Evolutionary conservation across 1,140 invertebrate genomes (phyloP).

Genomic region (Drosophila nasuta): DNA sequence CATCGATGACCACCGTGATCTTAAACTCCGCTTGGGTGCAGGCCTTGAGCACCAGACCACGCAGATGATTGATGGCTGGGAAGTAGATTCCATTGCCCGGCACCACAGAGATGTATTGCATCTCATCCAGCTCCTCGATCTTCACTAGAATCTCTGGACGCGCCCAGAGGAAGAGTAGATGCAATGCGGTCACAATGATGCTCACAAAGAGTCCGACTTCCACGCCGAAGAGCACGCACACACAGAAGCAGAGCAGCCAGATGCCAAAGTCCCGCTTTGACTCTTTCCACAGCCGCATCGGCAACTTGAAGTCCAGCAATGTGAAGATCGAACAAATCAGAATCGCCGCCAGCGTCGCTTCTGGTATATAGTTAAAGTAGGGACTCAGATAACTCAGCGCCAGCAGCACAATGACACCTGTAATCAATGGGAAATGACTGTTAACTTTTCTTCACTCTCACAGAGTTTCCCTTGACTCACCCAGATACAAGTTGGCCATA

Average conservation of each 20-base stretch:
- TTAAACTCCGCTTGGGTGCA: conserved; percentile 78
- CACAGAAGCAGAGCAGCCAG: conserved; percentile 91
- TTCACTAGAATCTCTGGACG: conserved; percentile 90
- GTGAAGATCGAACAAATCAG: conserved; percentile 86
- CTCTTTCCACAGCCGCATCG: conserved; percentile 90
- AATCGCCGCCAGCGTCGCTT: conserved; percentile 92
- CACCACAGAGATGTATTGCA: conserved; percentile 86
- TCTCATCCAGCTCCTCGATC: conserved; percentile 85
- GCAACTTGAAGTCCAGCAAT: conserved; percentile 88
- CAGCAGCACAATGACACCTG: conserved; percentile 86
- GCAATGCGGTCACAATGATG: conserved; percentile 92
- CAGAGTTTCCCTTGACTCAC: conserved; percentile 40
- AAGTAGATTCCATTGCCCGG: conserved; percentile 88
- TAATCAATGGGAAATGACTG: background rate
- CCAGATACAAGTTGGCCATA: conserved; percentile 90
- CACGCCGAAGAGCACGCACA: conserved; percentile 91
- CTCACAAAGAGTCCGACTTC: conserved; percentile 96
- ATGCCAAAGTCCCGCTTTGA: conserved; percentile 89
- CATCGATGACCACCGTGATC: conserved; percentile 88
- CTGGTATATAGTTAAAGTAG: conserved; percentile 93
- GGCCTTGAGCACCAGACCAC: conserved; percentile 86
- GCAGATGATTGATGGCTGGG: conserved; percentile 88
- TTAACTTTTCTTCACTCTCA: background rate
- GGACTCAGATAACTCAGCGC: conserved; percentile 91
- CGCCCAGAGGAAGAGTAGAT: conserved; percentile 93